A percentile compares a stretch with the other conserved stretches of the same genome.
phyloP scores from a whole-genome alignment of 2,797 vertebrate species.

The Percopsis omiscomaycus region DNA sequence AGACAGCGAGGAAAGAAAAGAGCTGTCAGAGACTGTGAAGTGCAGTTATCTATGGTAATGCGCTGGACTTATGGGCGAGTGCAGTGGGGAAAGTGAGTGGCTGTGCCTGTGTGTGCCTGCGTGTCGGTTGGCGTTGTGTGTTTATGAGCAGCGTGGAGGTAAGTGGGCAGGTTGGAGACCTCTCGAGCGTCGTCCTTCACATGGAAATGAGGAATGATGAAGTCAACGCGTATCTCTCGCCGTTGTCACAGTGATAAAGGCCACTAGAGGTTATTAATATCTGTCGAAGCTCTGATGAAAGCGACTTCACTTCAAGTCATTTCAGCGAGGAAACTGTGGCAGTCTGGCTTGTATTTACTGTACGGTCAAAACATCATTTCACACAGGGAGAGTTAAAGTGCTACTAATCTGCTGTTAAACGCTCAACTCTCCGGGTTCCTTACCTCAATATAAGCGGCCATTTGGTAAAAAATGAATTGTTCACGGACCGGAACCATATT shows the following conservation, averaged over 20 bases:
- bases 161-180: constrained; percentile 59
- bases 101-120: constrained; percentile 6
- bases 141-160: constrained; percentile 37
- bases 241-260: constrained; percentile 62
- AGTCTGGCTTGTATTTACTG: too few species aligned
- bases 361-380: too few species aligned
- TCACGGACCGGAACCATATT: too few species aligned
- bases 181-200: constrained; percentile 53
- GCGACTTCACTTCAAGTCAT: constrained; percentile 23
- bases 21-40: constrained; percentile 49
- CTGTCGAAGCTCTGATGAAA: constrained; percentile 49
- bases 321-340: constrained; percentile 26
- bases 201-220: constrained; percentile 74
- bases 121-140: constrained; percentile 3
- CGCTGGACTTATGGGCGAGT: constrained; percentile 16
- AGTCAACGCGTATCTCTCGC: constrained; percentile 62
- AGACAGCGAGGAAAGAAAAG: constrained; percentile 51
- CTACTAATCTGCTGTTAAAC: too few species aligned
- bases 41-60: constrained; percentile 56
- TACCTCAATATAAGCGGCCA: too few species aligned
- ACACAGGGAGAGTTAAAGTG: too few species aligned
- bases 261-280: constrained; percentile 60
- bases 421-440: too few species aligned
- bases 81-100: constrained; percentile 19
- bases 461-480: too few species aligned